phyloP scores from a whole-genome alignment of 2,113 vertebrate species.

The Hypocryptadius cinnamomeus region DNA sequence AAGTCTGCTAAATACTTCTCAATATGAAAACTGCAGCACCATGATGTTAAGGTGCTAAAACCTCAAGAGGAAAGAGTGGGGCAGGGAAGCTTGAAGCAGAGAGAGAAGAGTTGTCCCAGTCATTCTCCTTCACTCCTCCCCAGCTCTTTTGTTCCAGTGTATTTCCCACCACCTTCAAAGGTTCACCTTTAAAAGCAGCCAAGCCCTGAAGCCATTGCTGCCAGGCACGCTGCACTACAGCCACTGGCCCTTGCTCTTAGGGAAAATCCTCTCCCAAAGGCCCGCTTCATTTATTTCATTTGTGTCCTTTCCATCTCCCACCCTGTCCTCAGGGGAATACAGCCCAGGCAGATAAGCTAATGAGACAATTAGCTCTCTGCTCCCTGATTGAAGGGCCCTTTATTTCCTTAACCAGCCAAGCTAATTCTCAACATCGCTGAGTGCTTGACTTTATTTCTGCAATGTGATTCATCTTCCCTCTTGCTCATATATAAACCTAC shows the following conservation, averaged over 20 bases:
- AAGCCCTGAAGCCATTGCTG: not conserved
- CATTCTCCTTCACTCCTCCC: not conserved
- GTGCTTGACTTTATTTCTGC: slow-evolving; percentile 40
- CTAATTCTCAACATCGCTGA: not conserved
- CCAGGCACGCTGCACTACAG: not conserved
- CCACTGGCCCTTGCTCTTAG: not conserved
- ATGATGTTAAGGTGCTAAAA: not conserved
- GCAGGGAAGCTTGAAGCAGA: not conserved
- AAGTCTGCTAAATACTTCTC: not conserved
- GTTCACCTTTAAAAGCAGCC: not conserved
- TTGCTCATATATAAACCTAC: slow-evolving; percentile 1
- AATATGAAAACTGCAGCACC: not conserved
- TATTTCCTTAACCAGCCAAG: slow-evolving; percentile 50
- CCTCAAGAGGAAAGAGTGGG: not conserved
- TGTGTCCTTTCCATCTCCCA: slow-evolving; percentile 30
- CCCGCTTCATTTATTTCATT: slow-evolving; percentile 30
- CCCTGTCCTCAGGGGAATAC: slow-evolving; percentile 32
- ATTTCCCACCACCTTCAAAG: not conserved
- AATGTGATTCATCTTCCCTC: slow-evolving; percentile 32
- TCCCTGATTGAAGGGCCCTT: slow-evolving; percentile 51
- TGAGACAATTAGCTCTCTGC: slow-evolving; percentile 57
- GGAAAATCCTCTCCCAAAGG: not conserved
- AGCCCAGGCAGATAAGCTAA: slow-evolving; percentile 54
- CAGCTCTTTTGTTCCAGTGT: not conserved
- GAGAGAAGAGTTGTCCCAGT: not conserved